Evolutionary conservation across 2,797 vertebrate species (phyloP), one percentile per base, ranked within the genome.

Genomic region (Ctenopoma multispine): DNA sequence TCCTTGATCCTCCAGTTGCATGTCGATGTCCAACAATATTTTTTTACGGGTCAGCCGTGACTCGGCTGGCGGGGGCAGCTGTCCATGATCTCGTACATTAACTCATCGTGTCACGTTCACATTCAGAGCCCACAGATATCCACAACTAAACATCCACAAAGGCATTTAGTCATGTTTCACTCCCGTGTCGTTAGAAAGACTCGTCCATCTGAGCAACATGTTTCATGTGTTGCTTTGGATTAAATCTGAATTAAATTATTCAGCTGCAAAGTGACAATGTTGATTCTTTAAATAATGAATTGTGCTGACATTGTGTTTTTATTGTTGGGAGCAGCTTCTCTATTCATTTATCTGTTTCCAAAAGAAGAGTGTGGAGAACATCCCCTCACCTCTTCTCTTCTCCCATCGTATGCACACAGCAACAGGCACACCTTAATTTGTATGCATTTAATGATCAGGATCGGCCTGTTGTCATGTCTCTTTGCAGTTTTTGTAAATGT

Each of bases 401-500:
- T 50, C 27, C 17, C 20, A 21, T 48, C 46, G 9, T 34, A 7
- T 34, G 34, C 9, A 10, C 34, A 24, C 24, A 24, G 24, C 24
- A 24, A 4, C 24, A 24, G 2, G 24, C 24, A 24, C 24, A 24
- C 24, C 24, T 24, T 24, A 24, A 24, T 10, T 5, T 7, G 34
- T 7, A 34, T 58, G 20, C 40, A 17, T 18, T 71, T 34, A 38
- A 24, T 29, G 20, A 21, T 40, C 53, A 17, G 7, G 0, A 9
- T n/a, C 10, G n/a, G 43, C 50, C 10, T 7, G 7, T 49, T 43
- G 36, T 67, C 31, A 24, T 23, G 38, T 13, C 54, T 40, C 2
- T 57, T 50, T 34, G n/a, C 21, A 1, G 6, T 43, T 43, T 58
- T 36, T 61, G 64, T 17, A 49, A 71, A 69, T 51, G 36, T 55